phyloP scores from a whole-genome alignment of 2,888 invertebrate genomes.

The Eilema depressum region DNA sequence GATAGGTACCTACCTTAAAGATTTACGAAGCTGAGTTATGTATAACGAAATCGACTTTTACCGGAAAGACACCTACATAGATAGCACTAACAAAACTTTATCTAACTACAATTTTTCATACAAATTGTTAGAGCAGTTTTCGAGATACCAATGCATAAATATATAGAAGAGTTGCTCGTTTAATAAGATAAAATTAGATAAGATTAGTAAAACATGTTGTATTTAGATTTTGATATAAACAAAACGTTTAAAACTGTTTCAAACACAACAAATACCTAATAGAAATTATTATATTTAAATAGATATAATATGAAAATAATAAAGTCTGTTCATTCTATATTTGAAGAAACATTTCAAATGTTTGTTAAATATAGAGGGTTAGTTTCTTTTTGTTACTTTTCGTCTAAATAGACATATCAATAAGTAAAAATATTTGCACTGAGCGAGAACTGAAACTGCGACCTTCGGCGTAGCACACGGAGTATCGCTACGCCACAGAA shows the following conservation, averaged over 20 bases:
- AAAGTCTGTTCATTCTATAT: too few relatives aligned
- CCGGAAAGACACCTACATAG: neutral
- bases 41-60: neutral
- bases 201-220: conserved; percentile 4
- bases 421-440: too few relatives aligned
- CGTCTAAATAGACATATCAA: too few relatives aligned
- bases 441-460: neutral
- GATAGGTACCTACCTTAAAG: neutral
- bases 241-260: conserved; percentile 2
- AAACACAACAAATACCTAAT: neutral
- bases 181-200: conserved; percentile 1
- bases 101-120: neutral
- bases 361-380: too few relatives aligned
- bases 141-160: neutral
- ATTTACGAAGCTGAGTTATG: neutral
- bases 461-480: neutral
- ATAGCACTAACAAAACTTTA: neutral
- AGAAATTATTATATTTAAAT: neutral
- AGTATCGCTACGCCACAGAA: neutral
- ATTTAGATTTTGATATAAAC: neutral
- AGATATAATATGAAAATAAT: too few relatives aligned
- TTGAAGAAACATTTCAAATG: too few relatives aligned
- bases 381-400: too few relatives aligned
- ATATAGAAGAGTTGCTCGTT: neutral
- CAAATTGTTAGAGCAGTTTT: conserved; percentile 1